Evolutionary conservation across 2,888 invertebrate species (phyloP), one percentile per base, ranked within the genome.

Genomic region (Malthinus seriepunctatus): DNA sequence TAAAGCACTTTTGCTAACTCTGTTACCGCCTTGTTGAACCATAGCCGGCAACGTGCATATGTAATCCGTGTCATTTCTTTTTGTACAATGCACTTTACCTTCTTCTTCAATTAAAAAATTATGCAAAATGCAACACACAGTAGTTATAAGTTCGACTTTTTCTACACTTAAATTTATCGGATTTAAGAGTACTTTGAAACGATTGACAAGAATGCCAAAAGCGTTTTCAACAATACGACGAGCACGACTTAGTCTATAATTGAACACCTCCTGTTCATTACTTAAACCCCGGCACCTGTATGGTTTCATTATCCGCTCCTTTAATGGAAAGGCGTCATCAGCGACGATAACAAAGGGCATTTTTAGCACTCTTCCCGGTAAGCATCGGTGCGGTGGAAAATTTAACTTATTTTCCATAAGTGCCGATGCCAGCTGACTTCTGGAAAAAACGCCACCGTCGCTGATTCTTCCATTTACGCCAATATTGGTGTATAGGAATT

Each of bases 401-500:
- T 48, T 32, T 9, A 48, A 8, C 10, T 8, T 32, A 48, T 48
- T 48, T 8, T 48, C 10, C 9, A 7, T 4, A 31, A 48, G 2
- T 14, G 12, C 48, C 8, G 10, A 15, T 4, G 48, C 33, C 35
- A 48, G 8, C 11, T 35, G 3, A 14, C 37, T 51, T 51, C 32
- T 1, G 4, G 64, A 42, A 51, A 66, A 67, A 1, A 69, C 64
- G 42, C 65, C 64, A 32, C 67, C 68, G 67, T 70, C 71, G 39
- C 66, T 67, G 31, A 69, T 48, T 48, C 70, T 54, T 14, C 70
- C 70, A 63, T 71, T 67, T 8, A 60, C 53, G 4, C 67, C 71
- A 50, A 66, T 59, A 67, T 72, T 58, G 8, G 66, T 52, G 60
- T 68, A 69, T 7, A 57, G 54, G 60, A 71, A 71, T 42, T 63